A percentile compares a stretch with the other conserved stretches of the same genome.
phyloP scores from a whole-genome alignment of 2,888 invertebrate genomes.

The Hanleya hanleyi region DNA sequence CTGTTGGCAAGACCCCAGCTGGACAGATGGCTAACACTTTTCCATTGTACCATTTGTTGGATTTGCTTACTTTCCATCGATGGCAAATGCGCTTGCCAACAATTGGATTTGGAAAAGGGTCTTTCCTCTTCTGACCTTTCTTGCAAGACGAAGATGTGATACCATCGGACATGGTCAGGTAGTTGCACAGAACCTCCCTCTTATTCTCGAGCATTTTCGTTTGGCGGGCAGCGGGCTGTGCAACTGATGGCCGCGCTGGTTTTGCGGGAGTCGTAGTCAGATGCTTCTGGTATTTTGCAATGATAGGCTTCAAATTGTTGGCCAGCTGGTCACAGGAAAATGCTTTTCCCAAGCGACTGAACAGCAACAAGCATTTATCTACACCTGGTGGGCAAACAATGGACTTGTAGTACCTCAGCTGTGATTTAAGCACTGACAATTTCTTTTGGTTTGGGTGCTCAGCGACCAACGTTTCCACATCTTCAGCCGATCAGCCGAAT shows the following conservation, averaged over 20 bases:
- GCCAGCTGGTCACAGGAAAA: background rate
- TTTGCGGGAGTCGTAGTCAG: background rate
- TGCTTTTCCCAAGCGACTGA: background rate
- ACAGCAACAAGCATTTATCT: background rate
- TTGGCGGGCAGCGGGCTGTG: background rate
- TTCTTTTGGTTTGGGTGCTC: background rate
- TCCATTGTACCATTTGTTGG: too few species aligned
- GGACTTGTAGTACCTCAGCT: background rate
- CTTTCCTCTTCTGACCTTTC: background rate
- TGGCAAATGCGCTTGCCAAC: background rate
- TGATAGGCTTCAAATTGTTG: background rate
- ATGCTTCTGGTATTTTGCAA: background rate
- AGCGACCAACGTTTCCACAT: background rate
- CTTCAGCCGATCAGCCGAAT: background rate
- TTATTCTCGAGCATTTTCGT: background rate
- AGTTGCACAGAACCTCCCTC: background rate
- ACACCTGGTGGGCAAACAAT: background rate
- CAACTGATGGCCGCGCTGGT: background rate
- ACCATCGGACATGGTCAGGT: background rate
- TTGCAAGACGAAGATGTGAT: background rate
- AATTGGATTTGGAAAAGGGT: background rate
- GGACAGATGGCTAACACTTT: too few species aligned
- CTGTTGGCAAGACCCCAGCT: too few species aligned
- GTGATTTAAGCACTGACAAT: background rate
- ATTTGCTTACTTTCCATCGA: slow-evolving; percentile 4